Evolutionary conservation across 2,888 invertebrate species (phyloP).

Genomic region (Agonopterix arenella): DNA sequence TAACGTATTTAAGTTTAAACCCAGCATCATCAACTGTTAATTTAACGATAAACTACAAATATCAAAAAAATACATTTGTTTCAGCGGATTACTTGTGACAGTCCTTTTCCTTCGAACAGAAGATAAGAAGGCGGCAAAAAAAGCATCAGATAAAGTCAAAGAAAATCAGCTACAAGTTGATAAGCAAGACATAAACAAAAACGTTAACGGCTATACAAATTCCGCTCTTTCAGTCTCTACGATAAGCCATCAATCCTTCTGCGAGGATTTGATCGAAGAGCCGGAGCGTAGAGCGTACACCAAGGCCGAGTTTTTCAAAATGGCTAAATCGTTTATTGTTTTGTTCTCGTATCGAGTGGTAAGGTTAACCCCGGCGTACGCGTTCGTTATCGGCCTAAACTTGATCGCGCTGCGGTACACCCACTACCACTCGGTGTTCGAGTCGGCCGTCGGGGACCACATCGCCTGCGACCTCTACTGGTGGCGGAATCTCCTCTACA

Average conservation of each 20-base stretch:
- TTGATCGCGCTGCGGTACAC: conserved; percentile 84
- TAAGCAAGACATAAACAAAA: conserved; percentile 57
- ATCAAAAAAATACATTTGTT: conserved; percentile 26
- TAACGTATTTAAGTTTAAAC: too few species aligned
- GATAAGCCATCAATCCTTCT: conserved; percentile 64
- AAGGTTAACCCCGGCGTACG: conserved; percentile 88
- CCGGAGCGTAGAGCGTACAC: conserved; percentile 49
- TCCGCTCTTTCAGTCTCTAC: conserved; percentile 58
- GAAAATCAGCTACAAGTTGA: conserved; percentile 26
- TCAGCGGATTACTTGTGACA: conserved; percentile 83
- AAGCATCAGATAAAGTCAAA: conserved; percentile 23
- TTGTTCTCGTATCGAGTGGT: conserved; percentile 76
- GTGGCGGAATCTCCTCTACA: conserved; percentile 91
- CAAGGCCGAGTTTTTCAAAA: conserved; percentile 46
- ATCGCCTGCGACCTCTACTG: conserved; percentile 85
- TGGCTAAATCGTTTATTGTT: conserved; percentile 66
- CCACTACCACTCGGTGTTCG: conserved; percentile 84
- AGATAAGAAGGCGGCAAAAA: conserved; percentile 63
- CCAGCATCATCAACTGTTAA: too few species aligned
- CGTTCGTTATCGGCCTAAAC: conserved; percentile 85
- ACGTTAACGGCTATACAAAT: conserved; percentile 63
- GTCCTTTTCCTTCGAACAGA: conserved; percentile 82
- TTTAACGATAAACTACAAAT: too few species aligned
- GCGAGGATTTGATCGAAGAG: conserved; percentile 58
- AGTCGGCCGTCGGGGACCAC: conserved; percentile 82